These are phyloP conservation scores for Dreissena polymorpha DNA, from an alignment of 1,140 invertebrate genomes.

Conservation along the genomic window DNA sequence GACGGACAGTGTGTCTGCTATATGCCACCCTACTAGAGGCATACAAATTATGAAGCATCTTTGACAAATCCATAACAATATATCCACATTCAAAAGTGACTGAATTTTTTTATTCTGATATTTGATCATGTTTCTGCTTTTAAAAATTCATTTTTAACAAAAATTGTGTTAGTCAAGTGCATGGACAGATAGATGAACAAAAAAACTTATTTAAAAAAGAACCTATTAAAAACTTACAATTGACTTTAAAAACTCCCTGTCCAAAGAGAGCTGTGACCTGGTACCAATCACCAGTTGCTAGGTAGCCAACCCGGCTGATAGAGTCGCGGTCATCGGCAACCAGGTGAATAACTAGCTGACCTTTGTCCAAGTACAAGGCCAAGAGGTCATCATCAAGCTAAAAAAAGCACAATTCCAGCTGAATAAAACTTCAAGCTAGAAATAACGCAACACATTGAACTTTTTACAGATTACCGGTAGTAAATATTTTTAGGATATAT, in stretches of 20 bases:
- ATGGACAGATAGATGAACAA: not conserved
- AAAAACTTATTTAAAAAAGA: not conserved
- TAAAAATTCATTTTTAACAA: not conserved
- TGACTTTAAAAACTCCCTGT: conserved; percentile 29
- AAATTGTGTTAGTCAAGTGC: not conserved
- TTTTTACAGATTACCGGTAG: too few relatives aligned
- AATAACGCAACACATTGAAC: too few relatives aligned
- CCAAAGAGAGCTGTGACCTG: conserved; percentile 45
- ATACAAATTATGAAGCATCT: too few relatives aligned
- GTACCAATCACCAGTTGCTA: conserved; percentile 64
- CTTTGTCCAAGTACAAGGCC: conserved; percentile 60
- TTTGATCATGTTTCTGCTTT: too few relatives aligned
- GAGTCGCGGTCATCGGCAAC: conserved; percentile 57
- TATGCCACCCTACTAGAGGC: too few relatives aligned
- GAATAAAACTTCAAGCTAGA: too few relatives aligned
- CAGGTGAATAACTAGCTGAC: conserved; percentile 63
- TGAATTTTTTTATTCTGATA: too few relatives aligned
- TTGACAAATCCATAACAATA: too few relatives aligned
- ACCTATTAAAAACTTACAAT: conserved; percentile 11
- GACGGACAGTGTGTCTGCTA: too few relatives aligned
- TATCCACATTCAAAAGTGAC: too few relatives aligned
- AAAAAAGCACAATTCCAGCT: not conserved
- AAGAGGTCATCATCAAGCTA: conserved; percentile 63
- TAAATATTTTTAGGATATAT: too few relatives aligned
- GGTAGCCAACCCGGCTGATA: conserved; percentile 46